phyloP scores from a whole-genome alignment of 2,888 invertebrate species.

The Acrocyrtus sp. region DNA sequence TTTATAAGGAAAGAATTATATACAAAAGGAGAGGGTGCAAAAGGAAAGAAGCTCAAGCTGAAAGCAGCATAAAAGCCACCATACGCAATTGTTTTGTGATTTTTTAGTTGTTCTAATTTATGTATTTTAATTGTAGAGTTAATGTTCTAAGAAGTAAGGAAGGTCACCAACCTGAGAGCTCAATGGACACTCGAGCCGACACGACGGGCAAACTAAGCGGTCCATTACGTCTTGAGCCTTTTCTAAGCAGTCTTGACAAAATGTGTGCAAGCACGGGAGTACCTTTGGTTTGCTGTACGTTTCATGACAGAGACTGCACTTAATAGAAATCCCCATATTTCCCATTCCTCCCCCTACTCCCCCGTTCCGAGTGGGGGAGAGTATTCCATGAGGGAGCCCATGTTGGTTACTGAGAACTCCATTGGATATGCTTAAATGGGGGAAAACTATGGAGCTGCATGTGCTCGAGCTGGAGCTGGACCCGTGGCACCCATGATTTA shows the following conservation, averaged over 20 bases:
- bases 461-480: slow-evolving; percentile 86
- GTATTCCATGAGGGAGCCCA: slow-evolving; percentile 54
- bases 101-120: neutral
- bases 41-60: slow-evolving; percentile 1
- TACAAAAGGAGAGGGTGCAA: slow-evolving; percentile 18
- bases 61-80: neutral
- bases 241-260: slow-evolving; percentile 85
- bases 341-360: slow-evolving; percentile 36
- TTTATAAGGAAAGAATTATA: too few species aligned
- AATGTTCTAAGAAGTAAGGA: neutral
- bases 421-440: slow-evolving; percentile 61
- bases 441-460: slow-evolving; percentile 64
- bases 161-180: slow-evolving; percentile 64
- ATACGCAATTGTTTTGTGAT: neutral
- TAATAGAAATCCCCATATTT: slow-evolving; percentile 61
- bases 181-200: slow-evolving; percentile 70
- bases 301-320: slow-evolving; percentile 80
- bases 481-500: slow-evolving; percentile 70
- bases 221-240: slow-evolving; percentile 73
- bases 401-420: slow-evolving; percentile 68
- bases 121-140: neutral
- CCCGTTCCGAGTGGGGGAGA: slow-evolving; percentile 52
- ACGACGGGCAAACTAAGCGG: slow-evolving; percentile 80
- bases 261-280: slow-evolving; percentile 83
- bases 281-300: slow-evolving; percentile 79